These are phyloP conservation scores for Upupa epops DNA, from an alignment of 2,113 vertebrate genomes.

Conservation along the genomic window DNA sequence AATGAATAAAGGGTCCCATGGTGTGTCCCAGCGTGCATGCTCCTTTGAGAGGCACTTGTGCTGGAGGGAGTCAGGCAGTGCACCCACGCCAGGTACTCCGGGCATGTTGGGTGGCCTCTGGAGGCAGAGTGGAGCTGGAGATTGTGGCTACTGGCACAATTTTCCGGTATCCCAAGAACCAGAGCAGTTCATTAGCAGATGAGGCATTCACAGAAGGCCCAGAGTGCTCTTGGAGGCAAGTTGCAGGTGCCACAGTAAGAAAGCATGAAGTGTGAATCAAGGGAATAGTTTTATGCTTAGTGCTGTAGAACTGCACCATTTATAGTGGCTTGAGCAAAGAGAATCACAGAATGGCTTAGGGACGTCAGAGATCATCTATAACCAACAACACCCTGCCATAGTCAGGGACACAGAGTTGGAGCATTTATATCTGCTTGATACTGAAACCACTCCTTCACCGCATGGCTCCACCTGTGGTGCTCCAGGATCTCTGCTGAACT, in stretches of 20 bases:
- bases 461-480: background rate
- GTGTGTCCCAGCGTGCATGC: accelerated
- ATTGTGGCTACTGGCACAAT: background rate
- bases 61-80: background rate
- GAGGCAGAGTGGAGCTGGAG: background rate
- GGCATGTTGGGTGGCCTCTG: background rate
- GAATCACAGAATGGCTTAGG: too few relatives aligned
- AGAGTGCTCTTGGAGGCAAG: background rate
- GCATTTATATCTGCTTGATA: background rate
- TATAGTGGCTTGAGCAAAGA: background rate
- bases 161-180: background rate
- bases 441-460: background rate
- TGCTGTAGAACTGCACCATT: background rate
- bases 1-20: background rate
- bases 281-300: background rate
- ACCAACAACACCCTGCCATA: too few relatives aligned
- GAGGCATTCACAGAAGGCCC: background rate
- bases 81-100: accelerated
- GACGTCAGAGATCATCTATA: too few relatives aligned
- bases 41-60: background rate
- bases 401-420: background rate
- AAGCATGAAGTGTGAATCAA: background rate
- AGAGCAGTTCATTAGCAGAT: background rate
- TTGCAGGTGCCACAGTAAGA: background rate
- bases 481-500: background rate